Conservation (phyloP, 53 echinoderm and acorn worm genomes). For the Echinarachnius parma region DNA sequence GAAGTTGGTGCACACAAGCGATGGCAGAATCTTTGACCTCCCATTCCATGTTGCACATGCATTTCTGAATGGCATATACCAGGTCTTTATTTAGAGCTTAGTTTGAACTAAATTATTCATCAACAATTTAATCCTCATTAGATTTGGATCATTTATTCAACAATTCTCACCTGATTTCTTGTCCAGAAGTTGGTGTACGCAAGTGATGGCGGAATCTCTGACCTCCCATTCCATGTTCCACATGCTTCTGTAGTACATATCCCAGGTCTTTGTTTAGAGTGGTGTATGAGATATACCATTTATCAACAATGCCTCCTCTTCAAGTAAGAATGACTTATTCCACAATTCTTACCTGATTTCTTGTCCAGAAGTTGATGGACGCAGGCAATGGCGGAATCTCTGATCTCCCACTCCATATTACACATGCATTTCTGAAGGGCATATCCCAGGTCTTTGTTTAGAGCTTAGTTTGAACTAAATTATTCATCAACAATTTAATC, state of each 20-base stretch:
- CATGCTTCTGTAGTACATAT: slow-evolving; percentile 36
- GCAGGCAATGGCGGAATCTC: slow-evolving; percentile 46
- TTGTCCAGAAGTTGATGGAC: slow-evolving; percentile 22
- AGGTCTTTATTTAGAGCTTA: no score
- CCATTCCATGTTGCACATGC: no score
- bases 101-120: no score
- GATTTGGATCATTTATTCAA: not conserved
- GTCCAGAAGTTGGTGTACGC: slow-evolving; percentile 29
- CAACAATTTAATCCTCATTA: no score
- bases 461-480: no score
- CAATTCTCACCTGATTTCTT: slow-evolving; percentile 23
- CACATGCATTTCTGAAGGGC: slow-evolving; percentile 46
- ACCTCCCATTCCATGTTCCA: slow-evolving; percentile 57
- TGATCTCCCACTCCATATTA: slow-evolving; percentile 52
- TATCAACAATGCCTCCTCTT: not conserved
- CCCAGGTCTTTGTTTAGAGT: slow-evolving; percentile 15
- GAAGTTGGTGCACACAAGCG: no score
- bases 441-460: slow-evolving; percentile 41
- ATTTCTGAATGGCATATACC: no score
- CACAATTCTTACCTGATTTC: slow-evolving; percentile 39
- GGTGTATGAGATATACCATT: not conserved
- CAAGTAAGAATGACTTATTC: not conserved
- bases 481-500: no score
- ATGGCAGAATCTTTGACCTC: no score
- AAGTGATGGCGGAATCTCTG: slow-evolving; percentile 47